Evolutionary conservation across 2,797 vertebrate genomes (phyloP).

Genomic region (Catamblyrhynchus diadema): DNA sequence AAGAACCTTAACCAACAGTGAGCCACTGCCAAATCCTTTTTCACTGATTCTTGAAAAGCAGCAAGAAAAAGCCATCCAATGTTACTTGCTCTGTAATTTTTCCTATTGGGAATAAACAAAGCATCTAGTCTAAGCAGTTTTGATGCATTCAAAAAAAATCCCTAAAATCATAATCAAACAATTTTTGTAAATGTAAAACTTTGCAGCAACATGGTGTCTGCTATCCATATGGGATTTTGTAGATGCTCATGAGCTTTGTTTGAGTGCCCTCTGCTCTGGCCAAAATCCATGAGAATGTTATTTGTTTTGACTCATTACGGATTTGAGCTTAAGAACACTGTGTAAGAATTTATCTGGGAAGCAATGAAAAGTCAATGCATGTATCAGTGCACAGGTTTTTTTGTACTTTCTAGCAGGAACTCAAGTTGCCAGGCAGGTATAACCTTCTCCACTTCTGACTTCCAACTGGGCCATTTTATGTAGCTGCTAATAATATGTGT

Average conservation of each 20-base stretch:
- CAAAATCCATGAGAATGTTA: neutral
- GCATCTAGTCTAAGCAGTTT: neutral
- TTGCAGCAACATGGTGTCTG: neutral
- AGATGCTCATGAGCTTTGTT: neutral
- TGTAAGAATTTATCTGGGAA: neutral
- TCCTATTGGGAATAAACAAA: neutral
- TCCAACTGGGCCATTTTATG: neutral
- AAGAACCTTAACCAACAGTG: neutral
- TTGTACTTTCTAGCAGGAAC: neutral
- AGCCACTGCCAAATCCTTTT: neutral
- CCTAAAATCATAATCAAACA: neutral
- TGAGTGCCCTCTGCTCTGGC: neutral
- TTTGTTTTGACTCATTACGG: neutral
- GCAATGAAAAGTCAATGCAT: neutral
- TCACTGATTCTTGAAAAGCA: neutral
- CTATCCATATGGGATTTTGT: neutral
- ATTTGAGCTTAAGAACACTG: neutral
- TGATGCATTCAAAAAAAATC: neutral
- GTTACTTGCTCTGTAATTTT: neutral
- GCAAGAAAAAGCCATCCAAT: neutral
- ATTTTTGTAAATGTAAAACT: neutral
- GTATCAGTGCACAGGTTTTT: neutral
- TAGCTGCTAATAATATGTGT: neutral
- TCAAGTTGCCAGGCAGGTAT: neutral
- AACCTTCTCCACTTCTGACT: neutral